Evolutionary conservation across 2,797 vertebrate species (phyloP), one percentile per base, ranked within the genome.

Genomic region (Notolepis coatsorum): DNA sequence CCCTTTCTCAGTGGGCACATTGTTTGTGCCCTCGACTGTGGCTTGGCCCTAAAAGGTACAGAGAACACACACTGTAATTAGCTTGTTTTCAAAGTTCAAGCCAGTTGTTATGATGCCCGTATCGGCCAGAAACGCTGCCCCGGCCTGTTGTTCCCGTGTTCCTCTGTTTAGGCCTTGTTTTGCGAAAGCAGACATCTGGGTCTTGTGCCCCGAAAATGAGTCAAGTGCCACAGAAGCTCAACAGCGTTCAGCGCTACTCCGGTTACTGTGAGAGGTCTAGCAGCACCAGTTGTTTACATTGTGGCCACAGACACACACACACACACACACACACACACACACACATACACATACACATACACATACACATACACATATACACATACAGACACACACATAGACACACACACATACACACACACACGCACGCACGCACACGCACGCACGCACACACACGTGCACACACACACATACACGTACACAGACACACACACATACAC

Each of bases 151-250:
- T 57, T 47, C 55, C 35, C 78, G 68, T 73, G 68, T 79, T 82
- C 61, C 56, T 81, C 62, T 79, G 79, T 80, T 81, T 72, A 67
- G 65, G 71, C 70, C 80, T 78, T 71, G 52, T 74, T 75, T 84
- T 77, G 66, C 65, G 41, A 69, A 79, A 84, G 76, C 77, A 71
- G 74, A 81, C 82, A 85, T 88, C 79, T 86, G 82, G 38, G 80
- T 68, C 80, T 68, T 38, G 45, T 75, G 81, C 73, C 55, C 24
- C 52, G 65, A 30, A 66, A 65, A 77, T 79, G 68, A 82, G 72
- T 77, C 74, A 80, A 79, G 68, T 68, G 43, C 71, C 18, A 9
- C 80, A 84, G 68, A 78, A 79, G 75, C 63, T 63, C 13, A 13
- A 66, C 58, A 35, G 77, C 60, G 39, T 55, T 3, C n/a, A 59